These are phyloP conservation scores for Mormyrus iriodes DNA, from an alignment of 2,113 vertebrate species.

Conservation along the genomic window DNA sequence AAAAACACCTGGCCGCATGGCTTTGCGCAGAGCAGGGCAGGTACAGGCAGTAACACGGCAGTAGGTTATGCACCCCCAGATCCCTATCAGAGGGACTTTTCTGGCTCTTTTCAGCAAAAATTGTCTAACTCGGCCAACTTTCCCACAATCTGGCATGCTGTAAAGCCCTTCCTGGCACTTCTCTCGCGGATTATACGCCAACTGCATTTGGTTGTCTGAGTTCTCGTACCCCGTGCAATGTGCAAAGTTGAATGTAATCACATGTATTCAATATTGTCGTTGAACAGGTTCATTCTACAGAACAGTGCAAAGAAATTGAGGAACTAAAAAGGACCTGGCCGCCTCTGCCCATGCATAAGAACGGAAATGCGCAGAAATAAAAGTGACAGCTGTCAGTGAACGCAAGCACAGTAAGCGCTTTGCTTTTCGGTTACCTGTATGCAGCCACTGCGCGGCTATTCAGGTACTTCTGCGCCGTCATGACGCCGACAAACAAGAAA, in stretches of 20 bases:
- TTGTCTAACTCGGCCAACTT: neutral
- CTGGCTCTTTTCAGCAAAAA: neutral
- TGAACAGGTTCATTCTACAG: neutral
- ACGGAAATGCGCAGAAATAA: neutral
- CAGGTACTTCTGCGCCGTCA: slow-evolving; percentile 96
- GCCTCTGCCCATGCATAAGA: neutral
- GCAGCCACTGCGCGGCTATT: slow-evolving; percentile 82
- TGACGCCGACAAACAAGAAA: slow-evolving; percentile 89
- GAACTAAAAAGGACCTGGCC: neutral
- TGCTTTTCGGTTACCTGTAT: slow-evolving; percentile 66
- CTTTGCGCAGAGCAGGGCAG: neutral
- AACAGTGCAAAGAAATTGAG: neutral
- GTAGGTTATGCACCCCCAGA: neutral
- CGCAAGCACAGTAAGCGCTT: neutral
- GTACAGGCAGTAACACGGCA: neutral
- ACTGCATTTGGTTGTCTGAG: neutral
- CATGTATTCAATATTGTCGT: neutral
- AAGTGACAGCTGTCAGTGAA: neutral
- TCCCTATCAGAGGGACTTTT: too few species aligned
- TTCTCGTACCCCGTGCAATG: neutral
- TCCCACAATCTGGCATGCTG: neutral
- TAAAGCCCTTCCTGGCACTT: neutral
- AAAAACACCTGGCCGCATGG: neutral
- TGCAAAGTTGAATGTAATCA: neutral
- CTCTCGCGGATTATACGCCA: neutral